Evolutionary conservation across 1,140 invertebrate species (phyloP), one percentile per base, ranked within the genome.

Genomic region (Aphidius gifuensis): DNA sequence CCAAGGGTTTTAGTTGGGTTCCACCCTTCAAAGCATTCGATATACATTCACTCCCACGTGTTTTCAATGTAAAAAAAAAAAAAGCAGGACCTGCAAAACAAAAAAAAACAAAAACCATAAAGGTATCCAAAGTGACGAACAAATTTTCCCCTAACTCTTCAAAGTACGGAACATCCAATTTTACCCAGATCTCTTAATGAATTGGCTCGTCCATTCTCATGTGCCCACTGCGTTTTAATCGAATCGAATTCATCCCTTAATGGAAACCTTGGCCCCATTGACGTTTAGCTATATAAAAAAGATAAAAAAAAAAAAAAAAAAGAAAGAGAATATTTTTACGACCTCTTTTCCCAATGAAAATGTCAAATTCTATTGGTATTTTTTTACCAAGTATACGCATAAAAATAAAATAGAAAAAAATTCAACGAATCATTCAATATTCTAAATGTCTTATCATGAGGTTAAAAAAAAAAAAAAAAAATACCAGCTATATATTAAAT

Each of bases 1-100:
- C 5, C 8, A 53, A 40, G 58, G 46, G 23, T 32, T 32, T 32
- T 32, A 32, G 23, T 32, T 32, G 23, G 58, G 58, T 48, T 59
- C 38, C 32, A 50, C 58, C 51, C 40, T 42, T 46, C 43, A 6
- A 38, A 59, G 53, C 46, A 54, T 44, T 53, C 50, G 44, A 45
- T 55, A 23, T 38, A 58, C 59, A 58, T 60, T 38, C 57, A 64
- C 49, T 54, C 42, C 44, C 38, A 64, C 62, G 48, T 59, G 40
- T 56, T 40, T 54, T 53, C 48, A 59, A 64, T 59, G 44, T 23
- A 21, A 44, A 43, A 23, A 39, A 54, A 54, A 21, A 5, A 58
- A 21, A 9, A 43, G 32, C 6, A 49, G 5, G 48, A 49, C 48
- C 48, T 21, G 48, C 21, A 16, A 16, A 16, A 32, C 23, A 32